A percentile compares a stretch with the other conserved stretches of the same genome.
phyloP scores from a whole-genome alignment of 2,888 invertebrate species.

The Phanerotoma sp. region DNA sequence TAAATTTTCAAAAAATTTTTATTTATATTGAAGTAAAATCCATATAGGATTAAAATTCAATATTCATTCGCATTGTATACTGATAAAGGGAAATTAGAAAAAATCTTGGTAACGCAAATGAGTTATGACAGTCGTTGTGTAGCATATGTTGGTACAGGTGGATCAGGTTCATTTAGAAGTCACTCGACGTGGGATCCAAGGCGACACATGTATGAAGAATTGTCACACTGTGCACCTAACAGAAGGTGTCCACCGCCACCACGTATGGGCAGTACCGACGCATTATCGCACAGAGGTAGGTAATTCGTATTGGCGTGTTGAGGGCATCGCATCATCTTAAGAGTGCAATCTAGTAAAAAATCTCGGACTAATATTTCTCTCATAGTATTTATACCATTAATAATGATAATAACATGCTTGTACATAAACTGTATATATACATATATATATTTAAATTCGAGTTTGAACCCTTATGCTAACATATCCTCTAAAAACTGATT shows the following conservation, averaged over 20 bases:
- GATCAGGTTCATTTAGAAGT: conserved; percentile 59
- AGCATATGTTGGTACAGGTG: conserved; percentile 54
- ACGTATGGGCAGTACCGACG: conserved; percentile 61
- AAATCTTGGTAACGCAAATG: conserved; percentile 51
- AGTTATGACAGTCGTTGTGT: conserved; percentile 52
- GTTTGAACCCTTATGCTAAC: background rate
- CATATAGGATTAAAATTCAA: too few relatives aligned
- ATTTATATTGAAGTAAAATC: too few relatives aligned
- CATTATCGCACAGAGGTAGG: conserved; percentile 55
- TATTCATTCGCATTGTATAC: too few relatives aligned
- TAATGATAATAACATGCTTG: conserved; percentile 19
- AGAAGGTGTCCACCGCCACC: conserved; percentile 60
- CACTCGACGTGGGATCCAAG: conserved; percentile 89
- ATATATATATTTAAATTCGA: conserved; percentile 19
- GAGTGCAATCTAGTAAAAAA: conserved; percentile 14
- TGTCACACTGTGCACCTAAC: conserved; percentile 65
- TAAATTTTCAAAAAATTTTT: too few relatives aligned
- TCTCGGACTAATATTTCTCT: conserved; percentile 14
- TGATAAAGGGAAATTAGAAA: too few relatives aligned
- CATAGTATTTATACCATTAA: conserved; percentile 15
- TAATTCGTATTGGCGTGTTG: conserved; percentile 36
- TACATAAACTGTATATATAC: conserved; percentile 27
- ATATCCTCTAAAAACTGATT: background rate
- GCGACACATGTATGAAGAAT: conserved; percentile 86
- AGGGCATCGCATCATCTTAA: conserved; percentile 7